phyloP scores from a whole-genome alignment of 2,888 invertebrate genomes.

The Salpingus planirostris region DNA sequence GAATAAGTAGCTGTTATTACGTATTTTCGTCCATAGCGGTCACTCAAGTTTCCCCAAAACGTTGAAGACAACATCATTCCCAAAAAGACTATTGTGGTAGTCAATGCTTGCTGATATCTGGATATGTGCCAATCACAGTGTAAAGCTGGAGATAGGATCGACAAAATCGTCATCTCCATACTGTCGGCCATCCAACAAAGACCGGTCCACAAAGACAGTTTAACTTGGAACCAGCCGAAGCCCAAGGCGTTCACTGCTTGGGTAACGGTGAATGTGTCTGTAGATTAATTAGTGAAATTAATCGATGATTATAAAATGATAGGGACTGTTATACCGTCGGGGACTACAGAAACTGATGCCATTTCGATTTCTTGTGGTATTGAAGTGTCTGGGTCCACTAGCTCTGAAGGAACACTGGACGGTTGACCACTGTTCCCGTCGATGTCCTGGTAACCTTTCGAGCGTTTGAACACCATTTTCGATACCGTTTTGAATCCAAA shows the following conservation, averaged over 20 bases:
- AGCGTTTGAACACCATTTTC: too few relatives aligned
- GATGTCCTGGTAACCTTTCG: constrained; percentile 54
- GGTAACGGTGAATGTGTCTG: constrained; percentile 79
- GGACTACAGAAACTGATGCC: constrained; percentile 70
- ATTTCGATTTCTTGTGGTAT: constrained; percentile 62
- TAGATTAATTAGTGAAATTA: constrained; percentile 23
- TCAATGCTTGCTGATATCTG: constrained; percentile 82
- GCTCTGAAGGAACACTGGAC: constrained; percentile 32
- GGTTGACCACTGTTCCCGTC: constrained; percentile 43
- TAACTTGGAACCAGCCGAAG: constrained; percentile 85
- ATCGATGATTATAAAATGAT: too few relatives aligned
- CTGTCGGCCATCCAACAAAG: constrained; percentile 96
- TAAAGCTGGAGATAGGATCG: constrained; percentile 85
- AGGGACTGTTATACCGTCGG: constrained; percentile 54
- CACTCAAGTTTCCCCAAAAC: constrained; percentile 92
- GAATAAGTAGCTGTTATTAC: constrained; percentile 46
- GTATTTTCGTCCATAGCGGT: constrained; percentile 82
- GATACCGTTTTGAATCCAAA: too few relatives aligned
- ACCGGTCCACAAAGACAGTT: constrained; percentile 74
- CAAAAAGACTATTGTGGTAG: constrained; percentile 88
- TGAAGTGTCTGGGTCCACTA: constrained; percentile 43
- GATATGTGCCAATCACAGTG: constrained; percentile 93
- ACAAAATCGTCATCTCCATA: constrained; percentile 96
- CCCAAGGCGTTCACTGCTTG: constrained; percentile 81
- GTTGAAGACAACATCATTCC: constrained; percentile 97